These are phyloP conservation scores for Rhingia rostrata DNA, from an alignment of 2,888 invertebrate genomes.

Conservation along the genomic window DNA sequence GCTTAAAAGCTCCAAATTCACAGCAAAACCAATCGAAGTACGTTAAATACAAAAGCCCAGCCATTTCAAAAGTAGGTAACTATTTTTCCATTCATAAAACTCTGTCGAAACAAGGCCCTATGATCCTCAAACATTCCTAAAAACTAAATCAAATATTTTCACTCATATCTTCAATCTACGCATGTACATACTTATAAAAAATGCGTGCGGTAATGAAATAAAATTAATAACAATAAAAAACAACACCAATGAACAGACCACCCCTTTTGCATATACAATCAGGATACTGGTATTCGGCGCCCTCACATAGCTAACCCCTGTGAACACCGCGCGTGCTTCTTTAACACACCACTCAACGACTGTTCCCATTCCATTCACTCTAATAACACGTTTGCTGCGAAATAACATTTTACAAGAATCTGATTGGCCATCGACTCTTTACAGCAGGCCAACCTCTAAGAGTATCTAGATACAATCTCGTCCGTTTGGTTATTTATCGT, in stretches of 20 bases:
- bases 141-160: conserved; percentile 46
- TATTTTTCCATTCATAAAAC: conserved; percentile 64
- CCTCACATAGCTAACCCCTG: conserved; percentile 60
- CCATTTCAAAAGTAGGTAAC: background rate
- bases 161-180: conserved; percentile 60
- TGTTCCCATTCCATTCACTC: conserved; percentile 68
- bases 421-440: conserved; percentile 54
- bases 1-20: background rate
- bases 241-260: conserved; percentile 37
- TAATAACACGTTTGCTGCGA: conserved; percentile 57
- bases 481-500: conserved; percentile 68
- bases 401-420: conserved; percentile 66
- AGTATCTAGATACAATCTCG: conserved; percentile 71
- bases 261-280: conserved; percentile 52
- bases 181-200: conserved; percentile 51
- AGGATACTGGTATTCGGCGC: conserved; percentile 50
- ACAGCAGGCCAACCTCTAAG: conserved; percentile 61
- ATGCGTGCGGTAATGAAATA: conserved; percentile 55
- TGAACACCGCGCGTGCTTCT: conserved; percentile 69
- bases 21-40: conserved; percentile 9
- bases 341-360: conserved; percentile 39
- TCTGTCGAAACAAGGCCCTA: conserved; percentile 35
- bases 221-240: conserved; percentile 28
- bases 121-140: conserved; percentile 43
- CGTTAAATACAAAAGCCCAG: background rate